These are phyloP conservation scores for Drosophila parabipectinata DNA, from an alignment of 1,140 invertebrate genomes.

Conservation along the genomic window DNA sequence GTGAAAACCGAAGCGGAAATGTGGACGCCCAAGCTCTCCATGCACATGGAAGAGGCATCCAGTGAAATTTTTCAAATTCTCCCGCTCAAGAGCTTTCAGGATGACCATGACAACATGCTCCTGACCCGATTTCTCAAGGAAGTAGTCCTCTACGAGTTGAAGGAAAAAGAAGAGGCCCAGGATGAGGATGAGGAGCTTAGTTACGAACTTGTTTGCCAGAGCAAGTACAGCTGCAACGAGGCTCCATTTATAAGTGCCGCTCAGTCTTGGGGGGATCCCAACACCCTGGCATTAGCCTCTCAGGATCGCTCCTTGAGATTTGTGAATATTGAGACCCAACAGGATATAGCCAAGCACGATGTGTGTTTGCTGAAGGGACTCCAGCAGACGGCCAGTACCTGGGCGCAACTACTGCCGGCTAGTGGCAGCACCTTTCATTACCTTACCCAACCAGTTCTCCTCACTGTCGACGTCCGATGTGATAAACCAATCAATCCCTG, in stretches of 20 bases:
- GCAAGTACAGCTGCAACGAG: constrained; percentile 28
- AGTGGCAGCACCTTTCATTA: constrained; percentile 47
- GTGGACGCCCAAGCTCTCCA: constrained; percentile 42
- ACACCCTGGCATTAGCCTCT: constrained; percentile 46
- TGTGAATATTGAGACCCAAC: constrained; percentile 36
- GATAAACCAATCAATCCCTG: constrained; percentile 49
- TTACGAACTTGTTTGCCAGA: constrained; percentile 35
- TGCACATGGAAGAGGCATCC: constrained; percentile 17
- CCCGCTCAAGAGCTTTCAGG: constrained; percentile 32
- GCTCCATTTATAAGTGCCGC: constrained; percentile 45
- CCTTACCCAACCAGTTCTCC: constrained; percentile 48
- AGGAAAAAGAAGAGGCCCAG: not conserved
- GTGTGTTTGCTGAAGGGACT: constrained; percentile 39
- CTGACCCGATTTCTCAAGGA: constrained; percentile 52
- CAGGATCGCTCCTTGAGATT: constrained; percentile 57
- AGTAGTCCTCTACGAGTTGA: constrained; percentile 49
- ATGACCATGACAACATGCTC: constrained; percentile 41
- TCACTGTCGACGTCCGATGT: constrained; percentile 55
- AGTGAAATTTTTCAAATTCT: constrained; percentile 61
- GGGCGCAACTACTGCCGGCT: constrained; percentile 55
- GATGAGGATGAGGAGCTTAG: not conserved
- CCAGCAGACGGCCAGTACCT: constrained; percentile 30
- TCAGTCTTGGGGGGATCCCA: constrained; percentile 21
- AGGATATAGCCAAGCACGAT: constrained; percentile 55
- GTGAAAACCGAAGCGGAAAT: constrained; percentile 33